Evolutionary conservation across 2,113 vertebrate genomes (phyloP).

Genomic region (Menura novaehollandiae): DNA sequence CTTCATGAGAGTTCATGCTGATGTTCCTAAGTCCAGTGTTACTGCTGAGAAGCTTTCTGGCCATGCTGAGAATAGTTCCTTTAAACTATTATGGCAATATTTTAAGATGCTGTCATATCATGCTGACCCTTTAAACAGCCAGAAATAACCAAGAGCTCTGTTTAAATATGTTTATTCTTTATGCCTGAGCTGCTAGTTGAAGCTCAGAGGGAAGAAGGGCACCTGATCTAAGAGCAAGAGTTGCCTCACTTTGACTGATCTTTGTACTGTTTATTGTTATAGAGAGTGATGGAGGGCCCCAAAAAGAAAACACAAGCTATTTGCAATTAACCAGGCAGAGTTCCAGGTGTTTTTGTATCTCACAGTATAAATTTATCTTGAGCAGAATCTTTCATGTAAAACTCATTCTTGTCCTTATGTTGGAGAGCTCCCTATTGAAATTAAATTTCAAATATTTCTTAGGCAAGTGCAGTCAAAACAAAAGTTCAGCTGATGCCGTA

Average conservation of each 20-base stretch:
- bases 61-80: background rate
- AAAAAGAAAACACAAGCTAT: background rate
- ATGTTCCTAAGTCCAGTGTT: background rate
- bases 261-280: background rate
- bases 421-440: background rate
- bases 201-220: background rate
- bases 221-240: background rate
- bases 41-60: background rate
- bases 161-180: background rate
- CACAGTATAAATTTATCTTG: background rate
- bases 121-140: background rate
- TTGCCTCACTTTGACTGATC: background rate
- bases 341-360: background rate
- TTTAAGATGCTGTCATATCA: background rate
- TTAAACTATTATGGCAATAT: background rate
- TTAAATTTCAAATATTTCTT: background rate
- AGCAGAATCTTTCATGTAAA: background rate
- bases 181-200: background rate
- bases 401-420: background rate
- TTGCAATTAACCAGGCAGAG: background rate
- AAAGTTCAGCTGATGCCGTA: background rate
- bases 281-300: background rate
- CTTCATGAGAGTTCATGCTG: background rate
- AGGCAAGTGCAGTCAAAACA: fast-evolving
- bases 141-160: background rate